These are phyloP conservation scores for Heptranchias perlo DNA, from an alignment of 2,113 vertebrate species.

Conservation along the genomic window DNA sequence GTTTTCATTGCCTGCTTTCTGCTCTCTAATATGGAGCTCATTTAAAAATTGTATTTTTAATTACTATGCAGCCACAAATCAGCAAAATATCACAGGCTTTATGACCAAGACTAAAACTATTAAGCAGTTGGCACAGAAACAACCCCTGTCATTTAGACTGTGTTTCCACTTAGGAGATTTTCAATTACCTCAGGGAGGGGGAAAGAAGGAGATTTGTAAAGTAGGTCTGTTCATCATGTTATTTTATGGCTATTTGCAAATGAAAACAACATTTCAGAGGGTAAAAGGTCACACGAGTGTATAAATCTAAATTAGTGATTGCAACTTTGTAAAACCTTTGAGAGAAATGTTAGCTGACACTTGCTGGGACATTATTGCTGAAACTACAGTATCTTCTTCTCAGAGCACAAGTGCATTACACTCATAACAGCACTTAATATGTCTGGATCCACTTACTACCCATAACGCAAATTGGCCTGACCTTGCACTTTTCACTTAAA, in stretches of 20 bases:
- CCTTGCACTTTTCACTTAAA: conserved; percentile 27
- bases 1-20: background rate
- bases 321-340: background rate
- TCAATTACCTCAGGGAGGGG: background rate
- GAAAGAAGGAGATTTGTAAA: background rate
- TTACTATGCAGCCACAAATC: background rate
- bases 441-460: conserved; percentile 18
- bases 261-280: background rate
- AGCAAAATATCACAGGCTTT: background rate
- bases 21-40: background rate
- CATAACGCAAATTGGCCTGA: background rate
- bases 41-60: background rate
- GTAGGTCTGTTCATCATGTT: background rate
- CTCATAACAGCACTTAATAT: conserved; percentile 18
- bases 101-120: background rate
- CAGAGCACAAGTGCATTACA: background rate
- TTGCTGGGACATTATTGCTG: background rate
- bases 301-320: background rate
- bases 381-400: background rate
- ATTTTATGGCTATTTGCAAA: background rate
- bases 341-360: background rate
- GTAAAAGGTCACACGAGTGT: background rate
- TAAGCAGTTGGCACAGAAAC: background rate
- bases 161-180: background rate
- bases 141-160: background rate